Percentiles rank a stretch among this genome's conserved stretches.
These are phyloP conservation scores for Galemys pyrenaicus DNA, from an alignment of 2,113 vertebrate species.

Conservation along the genomic window DNA sequence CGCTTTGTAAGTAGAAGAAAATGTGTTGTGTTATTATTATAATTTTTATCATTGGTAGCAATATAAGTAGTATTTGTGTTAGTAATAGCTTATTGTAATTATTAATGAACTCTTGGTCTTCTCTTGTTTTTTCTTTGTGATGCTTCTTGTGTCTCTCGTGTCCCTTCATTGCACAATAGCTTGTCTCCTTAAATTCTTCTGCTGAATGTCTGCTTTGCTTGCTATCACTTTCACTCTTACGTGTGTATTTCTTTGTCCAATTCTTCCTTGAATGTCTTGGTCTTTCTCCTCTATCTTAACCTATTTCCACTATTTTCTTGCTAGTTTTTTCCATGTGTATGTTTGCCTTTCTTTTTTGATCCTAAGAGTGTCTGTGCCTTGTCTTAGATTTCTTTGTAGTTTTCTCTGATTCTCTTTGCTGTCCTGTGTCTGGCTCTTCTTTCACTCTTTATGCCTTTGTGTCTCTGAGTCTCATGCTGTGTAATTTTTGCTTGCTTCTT, in stretches of 20 bases:
- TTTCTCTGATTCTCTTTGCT: conserved; percentile 34
- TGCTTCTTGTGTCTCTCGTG: neutral
- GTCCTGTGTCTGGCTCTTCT: neutral
- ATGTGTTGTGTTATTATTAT: neutral
- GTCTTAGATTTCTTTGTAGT: neutral
- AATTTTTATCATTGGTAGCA: neutral
- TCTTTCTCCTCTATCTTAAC: conserved; percentile 27
- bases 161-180: neutral
- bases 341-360: conserved; percentile 49
- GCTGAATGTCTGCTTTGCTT: conserved; percentile 30
- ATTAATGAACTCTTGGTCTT: conserved; percentile 62
- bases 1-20: neutral
- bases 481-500: conserved; percentile 2
- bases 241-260: conserved; percentile 49
- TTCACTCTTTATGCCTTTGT: neutral
- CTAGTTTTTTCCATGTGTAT: conserved; percentile 27
- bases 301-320: neutral
- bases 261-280: conserved; percentile 28
- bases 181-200: neutral
- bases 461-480: neutral
- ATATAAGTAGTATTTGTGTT: neutral
- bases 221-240: neutral
- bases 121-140: neutral
- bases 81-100: neutral
- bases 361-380: conserved; percentile 17